A percentile compares a stretch with the other conserved stretches of the same genome.
These are phyloP conservation scores for Nowickia ferox DNA, from an alignment of 2,888 invertebrate species.

Conservation along the genomic window DNA sequence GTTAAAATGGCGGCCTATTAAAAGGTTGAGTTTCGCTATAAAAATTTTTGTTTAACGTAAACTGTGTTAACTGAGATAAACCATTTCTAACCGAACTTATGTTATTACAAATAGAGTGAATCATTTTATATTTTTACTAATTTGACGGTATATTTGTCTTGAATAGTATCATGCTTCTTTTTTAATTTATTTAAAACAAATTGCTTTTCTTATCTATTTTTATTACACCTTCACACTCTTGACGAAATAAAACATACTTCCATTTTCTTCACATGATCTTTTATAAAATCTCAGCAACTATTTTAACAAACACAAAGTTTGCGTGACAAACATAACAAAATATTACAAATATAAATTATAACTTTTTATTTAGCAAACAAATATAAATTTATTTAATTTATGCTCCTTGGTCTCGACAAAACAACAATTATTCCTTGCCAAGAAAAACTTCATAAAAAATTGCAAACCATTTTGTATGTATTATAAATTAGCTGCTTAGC, in stretches of 20 bases:
- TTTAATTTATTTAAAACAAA: background rate
- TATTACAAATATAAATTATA: constrained; percentile 29
- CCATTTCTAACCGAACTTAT: too few relatives aligned
- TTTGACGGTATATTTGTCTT: too few relatives aligned
- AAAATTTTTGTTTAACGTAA: too few relatives aligned
- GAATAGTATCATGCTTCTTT: too few relatives aligned
- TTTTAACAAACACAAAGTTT: constrained; percentile 24
- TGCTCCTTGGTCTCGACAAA: constrained; percentile 50
- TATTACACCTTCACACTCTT: background rate
- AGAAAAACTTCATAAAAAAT: constrained; percentile 7
- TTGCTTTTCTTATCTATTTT: background rate
- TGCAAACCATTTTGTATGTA: constrained; percentile 24
- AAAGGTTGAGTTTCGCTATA: too few relatives aligned
- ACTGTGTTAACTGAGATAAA: too few relatives aligned
- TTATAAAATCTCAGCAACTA: constrained; percentile 15
- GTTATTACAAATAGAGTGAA: too few relatives aligned
- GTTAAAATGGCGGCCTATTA: too few relatives aligned
- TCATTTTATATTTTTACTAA: too few relatives aligned
- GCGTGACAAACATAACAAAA: constrained; percentile 58
- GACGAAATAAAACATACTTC: constrained; percentile 8
- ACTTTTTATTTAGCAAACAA: constrained; percentile 39
- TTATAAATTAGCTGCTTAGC: constrained; percentile 13
- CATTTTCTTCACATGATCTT: constrained; percentile 7
- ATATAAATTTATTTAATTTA: constrained; percentile 51
- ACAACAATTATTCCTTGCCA: constrained; percentile 43